Conservation (phyloP, 2,797 vertebrate species). For the Clarias laeviceps region DNA sequence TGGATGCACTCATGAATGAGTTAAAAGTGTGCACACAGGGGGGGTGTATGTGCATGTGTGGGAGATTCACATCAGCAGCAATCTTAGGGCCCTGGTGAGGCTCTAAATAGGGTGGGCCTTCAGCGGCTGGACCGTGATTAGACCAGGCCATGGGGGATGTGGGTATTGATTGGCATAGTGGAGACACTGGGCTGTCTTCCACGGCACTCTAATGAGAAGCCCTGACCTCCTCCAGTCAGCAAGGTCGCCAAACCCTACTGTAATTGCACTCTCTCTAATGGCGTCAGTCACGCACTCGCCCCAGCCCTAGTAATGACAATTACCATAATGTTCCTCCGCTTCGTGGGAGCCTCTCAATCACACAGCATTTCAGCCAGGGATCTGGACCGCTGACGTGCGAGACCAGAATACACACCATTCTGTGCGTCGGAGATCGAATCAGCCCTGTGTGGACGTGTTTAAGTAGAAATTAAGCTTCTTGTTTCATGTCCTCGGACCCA, state of each 20-base stretch:
- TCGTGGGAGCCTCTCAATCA: constrained; percentile 72
- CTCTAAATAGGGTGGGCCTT: constrained; percentile 65
- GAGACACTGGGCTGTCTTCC: constrained; percentile 83
- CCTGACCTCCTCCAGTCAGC: constrained; percentile 83
- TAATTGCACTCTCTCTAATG: constrained; percentile 86
- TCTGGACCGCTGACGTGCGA: constrained; percentile 57
- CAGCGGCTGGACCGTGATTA: constrained; percentile 79
- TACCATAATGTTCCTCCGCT: constrained; percentile 79
- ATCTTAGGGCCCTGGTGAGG: constrained; percentile 31
- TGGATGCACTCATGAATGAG: constrained; percentile 24
- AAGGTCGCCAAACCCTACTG: constrained; percentile 83
- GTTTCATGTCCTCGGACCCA: constrained; percentile 38
- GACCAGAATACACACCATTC: constrained; percentile 52
- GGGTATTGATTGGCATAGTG: constrained; percentile 84
- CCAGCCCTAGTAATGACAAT: constrained; percentile 81
- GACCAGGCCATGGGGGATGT: constrained; percentile 73
- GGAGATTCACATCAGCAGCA: constrained; percentile 44
- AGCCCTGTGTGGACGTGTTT: constrained; percentile 40
- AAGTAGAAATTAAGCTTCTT: constrained; percentile 43
- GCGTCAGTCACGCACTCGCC: constrained; percentile 80
- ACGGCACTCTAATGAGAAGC: constrained; percentile 84
- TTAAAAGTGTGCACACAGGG: constrained; percentile 22
- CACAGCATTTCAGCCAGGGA: constrained; percentile 64
- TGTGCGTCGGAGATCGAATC: constrained; percentile 37
- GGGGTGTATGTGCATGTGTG: constrained; percentile 47